These are phyloP conservation scores for Dufourea novaeangliae DNA, from an alignment of 1,140 invertebrate genomes.

Conservation along the genomic window DNA sequence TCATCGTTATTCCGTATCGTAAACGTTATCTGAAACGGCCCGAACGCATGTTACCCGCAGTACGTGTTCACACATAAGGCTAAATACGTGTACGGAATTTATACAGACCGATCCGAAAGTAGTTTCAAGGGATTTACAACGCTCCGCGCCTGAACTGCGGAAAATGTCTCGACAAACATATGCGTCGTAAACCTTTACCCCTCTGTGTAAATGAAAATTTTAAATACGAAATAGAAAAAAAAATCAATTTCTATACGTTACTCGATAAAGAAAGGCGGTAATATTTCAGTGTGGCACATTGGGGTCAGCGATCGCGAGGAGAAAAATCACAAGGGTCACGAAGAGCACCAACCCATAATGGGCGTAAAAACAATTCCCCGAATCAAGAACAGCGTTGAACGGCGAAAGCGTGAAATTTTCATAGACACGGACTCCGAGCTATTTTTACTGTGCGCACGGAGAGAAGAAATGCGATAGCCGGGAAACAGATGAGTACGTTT, in stretches of 20 bases:
- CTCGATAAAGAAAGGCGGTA: too few relatives aligned
- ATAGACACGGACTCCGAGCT: slow-evolving; percentile 17
- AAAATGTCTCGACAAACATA: not conserved
- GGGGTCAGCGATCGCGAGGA: not conserved
- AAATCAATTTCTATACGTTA: too few relatives aligned
- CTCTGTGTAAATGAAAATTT: too few relatives aligned
- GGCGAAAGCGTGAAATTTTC: slow-evolving; percentile 7
- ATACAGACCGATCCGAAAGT: not conserved
- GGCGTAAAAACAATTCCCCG: not conserved
- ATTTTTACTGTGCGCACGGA: slow-evolving; percentile 36
- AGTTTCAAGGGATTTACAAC: slow-evolving; percentile 31
- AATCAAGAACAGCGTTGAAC: not conserved
- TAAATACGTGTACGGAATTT: slow-evolving; percentile 11
- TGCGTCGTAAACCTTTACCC: not conserved
- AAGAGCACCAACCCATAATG: not conserved
- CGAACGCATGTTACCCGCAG: slow-evolving; percentile 21
- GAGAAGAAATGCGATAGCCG: slow-evolving; percentile 6
- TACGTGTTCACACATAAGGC: slow-evolving; percentile 1
- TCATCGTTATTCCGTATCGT: slow-evolving; percentile 1
- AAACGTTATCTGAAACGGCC: slow-evolving; percentile 47
- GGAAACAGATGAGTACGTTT: slow-evolving; percentile 49
- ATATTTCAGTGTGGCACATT: too few relatives aligned
- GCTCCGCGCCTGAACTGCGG: not conserved
- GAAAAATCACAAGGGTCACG: not conserved
- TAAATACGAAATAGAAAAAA: too few relatives aligned